Base-by-base conservation (phyloP, 2,888 invertebrate species). In the Empis stercorea region DNA sequence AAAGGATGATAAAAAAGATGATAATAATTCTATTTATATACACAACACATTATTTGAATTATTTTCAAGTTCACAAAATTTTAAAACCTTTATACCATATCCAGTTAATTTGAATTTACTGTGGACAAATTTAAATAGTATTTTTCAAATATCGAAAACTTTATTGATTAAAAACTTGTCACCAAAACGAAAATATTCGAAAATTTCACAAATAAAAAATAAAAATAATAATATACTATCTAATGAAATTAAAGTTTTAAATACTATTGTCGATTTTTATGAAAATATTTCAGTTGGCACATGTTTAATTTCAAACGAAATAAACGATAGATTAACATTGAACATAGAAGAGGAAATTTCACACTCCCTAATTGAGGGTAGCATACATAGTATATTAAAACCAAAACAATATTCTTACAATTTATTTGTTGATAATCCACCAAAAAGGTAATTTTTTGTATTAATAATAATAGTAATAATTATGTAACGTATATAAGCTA, bases 261-360 rank as follows among this genome's bases (percentile, higher is more conserved):
- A 72, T 52, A 60, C 62, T 11, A 52, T 76, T 44, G 71, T 74
- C 44, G 42, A 70, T n/a, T 67, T 73, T 48, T 68, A 68, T 48
- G 64, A 68, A 43, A 61, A 63, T 48, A 49, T 66, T 36, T 66
- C 56, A 51, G 57, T 55, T 54, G 67, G 61, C 56, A 67, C 61
- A 23, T 48, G 48, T 47, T 36, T 52, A 30, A 52, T 49, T 44
- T 36, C 30, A 40, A 34, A 36, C 17, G 46, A 59, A 30, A 50
- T 52, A 15, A 52, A 56, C 5, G 68, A 66, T 57, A 55, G 63
- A 0, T 47, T 65, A 45, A 53, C 58, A 49, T 56, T 57, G 9
- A 60, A 62, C 47, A 49, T 62, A 23, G 53, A 57, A 2, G 64
- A 66, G 48, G 56, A 61, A 20, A 58, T 68, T 30, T 56, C 63